Base-by-base conservation (phyloP, 1,140 invertebrate genomes). In the Bacillus rossius region DNA sequence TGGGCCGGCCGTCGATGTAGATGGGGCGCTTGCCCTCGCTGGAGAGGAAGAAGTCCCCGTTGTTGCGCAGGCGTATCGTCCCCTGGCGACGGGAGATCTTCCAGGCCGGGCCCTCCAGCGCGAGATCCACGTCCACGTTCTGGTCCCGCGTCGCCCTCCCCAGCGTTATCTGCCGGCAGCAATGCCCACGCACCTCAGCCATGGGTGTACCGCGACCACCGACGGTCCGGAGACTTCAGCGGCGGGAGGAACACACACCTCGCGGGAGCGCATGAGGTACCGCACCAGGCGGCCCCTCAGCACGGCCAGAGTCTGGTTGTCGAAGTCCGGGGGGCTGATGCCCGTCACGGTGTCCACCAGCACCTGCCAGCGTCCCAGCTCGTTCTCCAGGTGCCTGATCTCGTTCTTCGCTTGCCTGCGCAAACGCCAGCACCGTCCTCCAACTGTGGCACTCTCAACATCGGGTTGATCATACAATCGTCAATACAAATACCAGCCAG, bases 1-100 rank as follows among this genome's bases (percentile, higher is more conserved):
- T 83, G 0, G 94, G 92, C 63, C 89, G 84, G 2, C 94, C 93
- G 72, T 99, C 94, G 3, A 99, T 89, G 73, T 91, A 96, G 62
- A 98, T 91, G 0, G 94, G 87, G 61, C 95, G 73, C 69, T 96
- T 96, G n/a, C 95, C 96, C 72, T 97, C 92, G 58, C 96, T 98
- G 3, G 88, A 86, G 55, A 99, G 79, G 65, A 92, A 91, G 73
- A 98, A 98, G 69, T 98, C 94, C 0, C 94, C 95, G 66, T 88
- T 95, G 71, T 92, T 92, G 56, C 90, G 77, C 47, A 98, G 77
- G 51, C 94, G 88, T 57, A 96, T 95, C 1, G 92, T 89, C 10
- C 88, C 93, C 75, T 96, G 92, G 58, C 86, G 78, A 38, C 92
- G 77, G 0, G 91, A 94, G 23, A 95, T 85, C 77, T 93, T 93